These are phyloP conservation scores for Scaptodrosophila lebanonensis DNA, from an alignment of 1,140 invertebrate genomes.

Conservation along the genomic window DNA sequence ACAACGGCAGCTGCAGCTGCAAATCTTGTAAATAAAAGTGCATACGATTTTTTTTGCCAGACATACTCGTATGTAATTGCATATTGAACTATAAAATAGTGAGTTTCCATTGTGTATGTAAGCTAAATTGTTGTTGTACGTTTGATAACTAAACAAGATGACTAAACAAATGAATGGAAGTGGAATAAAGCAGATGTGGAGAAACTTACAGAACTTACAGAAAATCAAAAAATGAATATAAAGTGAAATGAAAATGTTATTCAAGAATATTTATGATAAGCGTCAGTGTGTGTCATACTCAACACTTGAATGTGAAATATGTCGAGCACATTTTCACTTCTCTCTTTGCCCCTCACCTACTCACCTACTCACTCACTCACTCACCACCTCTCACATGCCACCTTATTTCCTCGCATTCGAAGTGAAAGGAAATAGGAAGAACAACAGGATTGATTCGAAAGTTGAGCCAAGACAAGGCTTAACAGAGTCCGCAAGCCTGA, in stretches of 20 bases:
- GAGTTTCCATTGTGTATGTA: no score
- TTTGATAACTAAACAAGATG: conserved; percentile 16
- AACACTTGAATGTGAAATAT: no score
- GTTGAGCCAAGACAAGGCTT: no score
- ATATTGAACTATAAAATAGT: conserved; percentile 6
- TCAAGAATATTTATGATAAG: not conserved
- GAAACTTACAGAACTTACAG: not conserved
- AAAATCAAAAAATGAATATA: not conserved
- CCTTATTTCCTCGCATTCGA: no score
- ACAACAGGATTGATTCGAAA: no score
- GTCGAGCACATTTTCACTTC: not conserved
- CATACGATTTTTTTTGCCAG: no score
- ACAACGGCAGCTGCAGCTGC: no score
- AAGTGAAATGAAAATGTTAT: not conserved
- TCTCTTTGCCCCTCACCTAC: conserved; percentile 14
- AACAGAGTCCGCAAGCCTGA: no score
- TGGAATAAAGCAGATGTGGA: not conserved
- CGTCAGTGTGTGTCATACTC: not conserved
- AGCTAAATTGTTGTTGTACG: conserved; percentile 40
- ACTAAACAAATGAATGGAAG: not conserved
- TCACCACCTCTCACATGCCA: conserved; percentile 6
- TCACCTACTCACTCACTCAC: conserved; percentile 6
- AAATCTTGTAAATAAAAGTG: no score
- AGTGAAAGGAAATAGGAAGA: no score
- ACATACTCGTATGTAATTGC: no score